These are phyloP conservation scores for Bombus affinis DNA, from an alignment of 1,140 invertebrate genomes.

Conservation along the genomic window DNA sequence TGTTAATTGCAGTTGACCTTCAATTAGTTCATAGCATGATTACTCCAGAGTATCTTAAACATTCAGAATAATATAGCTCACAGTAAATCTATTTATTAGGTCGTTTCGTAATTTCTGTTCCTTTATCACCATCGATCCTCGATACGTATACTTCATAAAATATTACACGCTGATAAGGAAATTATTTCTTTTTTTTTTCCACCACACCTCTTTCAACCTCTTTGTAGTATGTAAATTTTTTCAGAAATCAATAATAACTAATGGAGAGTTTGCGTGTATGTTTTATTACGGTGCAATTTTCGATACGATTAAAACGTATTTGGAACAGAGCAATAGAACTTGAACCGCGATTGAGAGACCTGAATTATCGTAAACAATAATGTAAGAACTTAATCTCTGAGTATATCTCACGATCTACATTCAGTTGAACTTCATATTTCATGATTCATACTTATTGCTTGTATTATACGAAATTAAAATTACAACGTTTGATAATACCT, in stretches of 20 bases:
- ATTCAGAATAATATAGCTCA: neutral
- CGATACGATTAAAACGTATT: neutral
- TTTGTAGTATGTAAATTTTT: neutral
- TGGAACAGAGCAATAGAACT: neutral
- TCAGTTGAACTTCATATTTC: no score
- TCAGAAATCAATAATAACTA: neutral
- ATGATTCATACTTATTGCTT: no score
- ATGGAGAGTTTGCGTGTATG: neutral
- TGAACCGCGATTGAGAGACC: neutral
- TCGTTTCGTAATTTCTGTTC: neutral
- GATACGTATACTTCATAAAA: no score
- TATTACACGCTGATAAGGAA: no score
- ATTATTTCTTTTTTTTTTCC: no score
- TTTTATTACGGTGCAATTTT: neutral
- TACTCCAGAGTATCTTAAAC: neutral
- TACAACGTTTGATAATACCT: no score
- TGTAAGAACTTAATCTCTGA: no score
- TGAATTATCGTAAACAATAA: neutral
- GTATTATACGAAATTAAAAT: no score
- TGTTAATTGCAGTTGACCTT: neutral
- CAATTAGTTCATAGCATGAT: neutral
- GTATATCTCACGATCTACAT: no score
- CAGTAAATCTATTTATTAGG: conserved; percentile 4
- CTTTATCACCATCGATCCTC: neutral
- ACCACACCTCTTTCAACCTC: neutral